These are phyloP conservation scores for Danio choprae DNA, from an alignment of 2,797 vertebrate species.

Conservation along the genomic window DNA sequence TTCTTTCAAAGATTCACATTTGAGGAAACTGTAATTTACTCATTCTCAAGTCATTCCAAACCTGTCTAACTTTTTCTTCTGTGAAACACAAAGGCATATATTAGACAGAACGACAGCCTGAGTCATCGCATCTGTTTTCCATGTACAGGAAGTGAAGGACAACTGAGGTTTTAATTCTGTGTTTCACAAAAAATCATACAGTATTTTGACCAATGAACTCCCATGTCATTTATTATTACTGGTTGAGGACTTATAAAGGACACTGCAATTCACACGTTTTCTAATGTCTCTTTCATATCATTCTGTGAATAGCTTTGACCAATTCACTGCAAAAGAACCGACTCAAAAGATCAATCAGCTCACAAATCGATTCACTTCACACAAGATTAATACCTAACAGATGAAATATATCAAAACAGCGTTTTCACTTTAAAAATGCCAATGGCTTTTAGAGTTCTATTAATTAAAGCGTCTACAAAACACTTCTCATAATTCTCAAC, in stretches of 20 bases:
- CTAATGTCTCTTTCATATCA: neutral
- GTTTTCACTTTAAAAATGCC: neutral
- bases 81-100: neutral
- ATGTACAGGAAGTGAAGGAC: neutral
- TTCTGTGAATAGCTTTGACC: too few relatives aligned
- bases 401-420: neutral
- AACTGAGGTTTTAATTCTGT: neutral
- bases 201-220: neutral
- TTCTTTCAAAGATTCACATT: neutral
- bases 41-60: neutral
- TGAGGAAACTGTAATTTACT: conserved; percentile 6
- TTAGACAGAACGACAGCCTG: neutral
- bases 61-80: neutral
- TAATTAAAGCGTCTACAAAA: neutral
- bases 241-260: neutral
- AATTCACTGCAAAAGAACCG: conserved; percentile 17
- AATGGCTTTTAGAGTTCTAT: neutral
- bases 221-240: neutral
- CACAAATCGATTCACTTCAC: neutral
- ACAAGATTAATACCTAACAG: neutral
- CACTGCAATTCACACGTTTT: neutral
- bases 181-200: neutral
- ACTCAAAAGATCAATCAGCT: neutral
- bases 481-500: neutral
- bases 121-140: neutral